Evolutionary conservation across 2,888 invertebrate genomes (phyloP).

Genomic region (Lucinisca nassula): DNA sequence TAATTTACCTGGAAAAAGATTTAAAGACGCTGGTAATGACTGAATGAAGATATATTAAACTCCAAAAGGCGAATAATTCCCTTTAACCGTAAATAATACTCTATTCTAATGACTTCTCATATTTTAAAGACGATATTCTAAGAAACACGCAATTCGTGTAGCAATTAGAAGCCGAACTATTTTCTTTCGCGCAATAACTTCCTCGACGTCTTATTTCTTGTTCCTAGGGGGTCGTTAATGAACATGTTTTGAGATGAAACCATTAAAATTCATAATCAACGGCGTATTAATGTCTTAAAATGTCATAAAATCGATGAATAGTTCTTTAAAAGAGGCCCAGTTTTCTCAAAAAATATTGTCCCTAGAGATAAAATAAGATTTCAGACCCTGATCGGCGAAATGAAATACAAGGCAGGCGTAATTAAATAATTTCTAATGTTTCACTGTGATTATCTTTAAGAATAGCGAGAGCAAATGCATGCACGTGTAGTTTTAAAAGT

Average conservation of each 20-base stretch:
- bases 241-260: slow-evolving; percentile 15
- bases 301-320: not conserved
- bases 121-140: slow-evolving; percentile 15
- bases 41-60: slow-evolving; percentile 10
- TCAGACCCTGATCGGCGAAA: not conserved
- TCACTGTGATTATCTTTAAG: too few species aligned
- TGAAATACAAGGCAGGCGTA: not conserved
- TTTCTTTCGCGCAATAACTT: slow-evolving; percentile 19
- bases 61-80: not conserved
- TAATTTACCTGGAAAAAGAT: not conserved
- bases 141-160: slow-evolving; percentile 14
- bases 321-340: not conserved
- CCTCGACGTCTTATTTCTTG: slow-evolving; percentile 15
- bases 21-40: not conserved
- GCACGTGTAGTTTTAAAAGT: too few species aligned
- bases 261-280: slow-evolving; percentile 11
- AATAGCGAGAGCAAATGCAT: too few species aligned
- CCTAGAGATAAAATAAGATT: not conserved
- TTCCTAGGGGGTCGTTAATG: slow-evolving; percentile 14
- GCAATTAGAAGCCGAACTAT: slow-evolving; percentile 17
- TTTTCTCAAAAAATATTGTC: not conserved
- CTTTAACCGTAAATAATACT: slow-evolving; percentile 5
- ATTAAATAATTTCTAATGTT: slow-evolving; percentile 5
- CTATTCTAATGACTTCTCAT: slow-evolving; percentile 9
- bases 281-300: slow-evolving; percentile 9